Evolutionary conservation across 64 coral and sea anemone genomes (phyloP).

Genomic region (Stichodactyla mertensii): DNA sequence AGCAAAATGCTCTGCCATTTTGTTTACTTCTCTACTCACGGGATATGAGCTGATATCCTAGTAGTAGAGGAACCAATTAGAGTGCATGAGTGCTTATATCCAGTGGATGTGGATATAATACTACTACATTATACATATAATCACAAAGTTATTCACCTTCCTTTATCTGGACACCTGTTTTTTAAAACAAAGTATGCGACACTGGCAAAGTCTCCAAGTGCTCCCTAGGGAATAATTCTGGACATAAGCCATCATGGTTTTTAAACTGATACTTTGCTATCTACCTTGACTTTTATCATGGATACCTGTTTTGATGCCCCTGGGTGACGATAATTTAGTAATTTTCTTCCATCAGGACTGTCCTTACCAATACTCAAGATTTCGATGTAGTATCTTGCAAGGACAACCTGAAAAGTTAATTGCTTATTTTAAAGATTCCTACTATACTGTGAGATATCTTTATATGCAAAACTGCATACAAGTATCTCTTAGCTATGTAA

Average conservation of each 20-base stretch:
- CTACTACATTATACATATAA: neutral
- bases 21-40: too few species aligned
- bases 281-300: neutral
- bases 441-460: neutral
- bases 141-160: conserved; percentile 50
- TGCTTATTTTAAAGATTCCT: neutral
- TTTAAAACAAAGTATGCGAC: conserved; percentile 99
- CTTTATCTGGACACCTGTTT: conserved; percentile 84
- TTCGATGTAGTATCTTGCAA: conserved; percentile 95
- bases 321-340: conserved; percentile 87
- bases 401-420: conserved; percentile 49
- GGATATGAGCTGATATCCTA: too few species aligned
- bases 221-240: conserved; percentile 13
- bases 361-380: conserved; percentile 97
- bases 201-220: conserved; percentile 88
- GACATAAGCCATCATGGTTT: too few species aligned
- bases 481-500: too few species aligned
- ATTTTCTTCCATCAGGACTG: conserved; percentile 75
- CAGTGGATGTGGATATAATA: neutral
- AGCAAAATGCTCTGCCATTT: too few species aligned
- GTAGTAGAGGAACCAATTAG: too few species aligned
- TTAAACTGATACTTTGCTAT: too few species aligned
- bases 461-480: too few species aligned
- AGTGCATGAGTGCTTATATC: too few species aligned
- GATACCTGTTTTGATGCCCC: conserved; percentile 65